phyloP scores from a whole-genome alignment of 2,888 invertebrate genomes.

The Strigamia maritima region DNA sequence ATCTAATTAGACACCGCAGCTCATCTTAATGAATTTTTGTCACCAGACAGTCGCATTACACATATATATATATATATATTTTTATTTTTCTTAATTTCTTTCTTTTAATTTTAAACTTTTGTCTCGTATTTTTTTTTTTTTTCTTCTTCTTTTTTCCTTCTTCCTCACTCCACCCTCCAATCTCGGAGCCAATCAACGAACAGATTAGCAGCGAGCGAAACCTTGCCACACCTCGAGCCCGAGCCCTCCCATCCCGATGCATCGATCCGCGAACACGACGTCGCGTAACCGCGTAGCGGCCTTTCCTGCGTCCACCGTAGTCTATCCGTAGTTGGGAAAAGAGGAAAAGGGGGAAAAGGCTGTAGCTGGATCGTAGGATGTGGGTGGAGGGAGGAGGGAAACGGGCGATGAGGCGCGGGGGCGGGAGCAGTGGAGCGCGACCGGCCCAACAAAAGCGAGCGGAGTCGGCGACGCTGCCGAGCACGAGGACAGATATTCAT shows the following conservation, averaged over 20 bases:
- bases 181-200: constrained; percentile 9
- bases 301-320: not conserved
- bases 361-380: not conserved
- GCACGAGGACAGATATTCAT: constrained; percentile 36
- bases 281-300: not conserved
- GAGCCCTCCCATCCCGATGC: not conserved
- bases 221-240: not conserved
- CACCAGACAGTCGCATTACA: constrained; percentile 12
- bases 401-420: constrained; percentile 26
- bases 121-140: not conserved
- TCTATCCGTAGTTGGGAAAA: not conserved
- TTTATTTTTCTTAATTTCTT: not conserved
- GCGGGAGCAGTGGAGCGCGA: constrained; percentile 34
- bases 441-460: constrained; percentile 34
- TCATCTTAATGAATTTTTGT: constrained; percentile 34
- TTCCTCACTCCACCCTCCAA: not conserved
- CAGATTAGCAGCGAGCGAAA: not conserved
- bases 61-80: not conserved
- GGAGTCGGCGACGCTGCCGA: constrained; percentile 32
- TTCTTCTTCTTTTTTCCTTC: not conserved
- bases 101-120: constrained; percentile 28
- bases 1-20: constrained; percentile 34
- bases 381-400: not conserved
- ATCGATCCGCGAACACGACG: not conserved
- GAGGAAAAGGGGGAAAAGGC: not conserved